Base-by-base conservation (phyloP, 2,113 vertebrate species). In the Aegotheles bennettii region DNA sequence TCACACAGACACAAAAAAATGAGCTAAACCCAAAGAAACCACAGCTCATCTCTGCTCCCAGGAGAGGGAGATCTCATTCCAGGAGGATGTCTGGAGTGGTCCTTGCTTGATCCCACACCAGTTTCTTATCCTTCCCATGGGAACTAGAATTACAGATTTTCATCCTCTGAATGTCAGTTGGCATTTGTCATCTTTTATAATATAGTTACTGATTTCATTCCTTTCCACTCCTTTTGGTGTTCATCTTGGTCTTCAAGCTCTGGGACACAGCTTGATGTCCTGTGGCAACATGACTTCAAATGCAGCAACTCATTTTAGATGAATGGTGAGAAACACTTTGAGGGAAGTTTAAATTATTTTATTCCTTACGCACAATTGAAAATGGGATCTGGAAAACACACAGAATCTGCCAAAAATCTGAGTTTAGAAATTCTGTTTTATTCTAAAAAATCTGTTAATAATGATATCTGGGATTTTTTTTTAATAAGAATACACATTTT, bases 1-100 rank as follows among this genome's bases (percentile, higher is more conserved):
- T 87, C 73, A 88, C 51, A 65, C 42, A 94, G 71, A 86, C 79
- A 63, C 18, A 61, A n/a, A 54, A 78, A 87, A 81, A 87, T 81
- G 64, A 91, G 14, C 40, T 31, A 54, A 84, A 54, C 28, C n/a
- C 84, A 70, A 38, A 78, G 56, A 94, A 89, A 94, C 78, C 94
- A 78, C 69, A 91, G 69, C 42, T 78, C 42, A 36, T 45, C 69
- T 21, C 85, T 35, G 50, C 19, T 94, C 93, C 87, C 85, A 70
- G 64, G 69, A 78, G 73, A 42, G 50, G 54, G 21, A 84, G 50
- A 45, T n/a, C 59, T 89, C 82, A 78, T 82, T 85, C 69, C 70
- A 59, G n/a, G 29, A 69, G 48, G 35, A 70, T 3, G 82, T 92
- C 85, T 92, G 82, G 21, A 84, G 67, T 4, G 45, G 11, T 74